Base-by-base conservation (phyloP, 2,888 invertebrate species). In the Synergus laeviventris region DNA sequence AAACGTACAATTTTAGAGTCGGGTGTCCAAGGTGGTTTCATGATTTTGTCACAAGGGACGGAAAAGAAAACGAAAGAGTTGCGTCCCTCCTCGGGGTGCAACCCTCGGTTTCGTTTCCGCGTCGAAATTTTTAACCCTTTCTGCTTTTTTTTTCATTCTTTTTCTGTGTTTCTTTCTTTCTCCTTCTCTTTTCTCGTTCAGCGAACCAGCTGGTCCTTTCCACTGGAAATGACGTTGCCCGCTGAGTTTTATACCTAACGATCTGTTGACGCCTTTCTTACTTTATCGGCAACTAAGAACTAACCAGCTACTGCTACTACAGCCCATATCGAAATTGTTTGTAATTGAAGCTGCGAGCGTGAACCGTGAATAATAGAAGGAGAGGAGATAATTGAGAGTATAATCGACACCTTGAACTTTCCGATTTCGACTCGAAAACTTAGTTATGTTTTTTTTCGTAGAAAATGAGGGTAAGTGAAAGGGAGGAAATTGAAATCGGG, bases 1-100 rank as follows among this genome's bases (percentile, higher is more conserved):
- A 82, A 79, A 78, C 75, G 76, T 78, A 70, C 74, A 75, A 79
- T 82, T 81, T 81, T 77, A 77, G 82, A 77, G 79, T 82, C 82
- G 64, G 77, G 79, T 82, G 76, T 78, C 82, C 59, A 64, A 78
- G 78, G 78, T 79, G 70, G 61, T 77, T 70, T 77, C 60, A 8
- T 75, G 64, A 73, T 61, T 61, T 60, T 45, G 73, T 59, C 56
- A 49, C 73, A 38, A 36, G 70, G 74, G 73, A 80, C 79, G 81
- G 79, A 24, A 56, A 56, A 56, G 56, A 38, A 83, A 84, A 82
- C 70, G 62, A 62, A 62, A 18, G 45, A 31, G 73, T n/a, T 36
- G 76, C 66, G 61, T 59, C 73, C 31, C 49, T 39, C 36, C n/a
- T 62, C 60, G 60, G 60, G 60, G 60, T 61, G 24, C 62, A 9